Conservation (phyloP, 2,797 vertebrate species). For the Lacerta bilineata region DNA sequence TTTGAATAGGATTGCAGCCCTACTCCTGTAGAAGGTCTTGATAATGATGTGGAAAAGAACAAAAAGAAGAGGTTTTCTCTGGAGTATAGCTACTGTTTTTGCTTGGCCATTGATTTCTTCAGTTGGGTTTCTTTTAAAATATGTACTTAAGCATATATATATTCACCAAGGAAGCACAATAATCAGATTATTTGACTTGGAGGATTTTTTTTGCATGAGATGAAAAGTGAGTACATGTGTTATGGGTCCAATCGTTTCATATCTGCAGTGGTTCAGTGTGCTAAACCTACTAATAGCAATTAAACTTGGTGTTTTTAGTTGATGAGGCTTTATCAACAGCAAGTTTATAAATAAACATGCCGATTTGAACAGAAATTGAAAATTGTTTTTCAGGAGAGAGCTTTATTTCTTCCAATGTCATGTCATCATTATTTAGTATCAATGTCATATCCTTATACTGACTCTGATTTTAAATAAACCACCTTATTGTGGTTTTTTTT, state of each 20-base stretch:
- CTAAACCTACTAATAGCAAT: slow-evolving; percentile 2
- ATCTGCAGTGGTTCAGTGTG: background rate
- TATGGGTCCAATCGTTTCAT: background rate
- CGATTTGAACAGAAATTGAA: slow-evolving; percentile 21
- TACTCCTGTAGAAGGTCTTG: background rate
- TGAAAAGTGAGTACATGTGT: background rate
- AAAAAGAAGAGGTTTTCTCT: background rate
- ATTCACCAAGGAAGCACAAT: background rate
- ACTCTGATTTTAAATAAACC: slow-evolving; percentile 50
- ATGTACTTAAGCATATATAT: background rate
- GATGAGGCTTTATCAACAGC: background rate
- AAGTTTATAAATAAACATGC: background rate
- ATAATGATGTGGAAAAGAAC: background rate
- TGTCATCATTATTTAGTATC: slow-evolving; percentile 52
- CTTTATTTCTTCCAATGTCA: background rate
- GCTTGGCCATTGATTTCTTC: background rate
- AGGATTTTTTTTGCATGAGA: background rate
- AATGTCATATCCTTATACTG: slow-evolving; percentile 42
- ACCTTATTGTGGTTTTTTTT: slow-evolving; percentile 44
- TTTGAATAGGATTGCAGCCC: background rate
- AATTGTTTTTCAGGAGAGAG: slow-evolving; percentile 24
- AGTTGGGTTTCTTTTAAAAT: background rate
- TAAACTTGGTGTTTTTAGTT: background rate
- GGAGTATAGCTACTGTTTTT: background rate
- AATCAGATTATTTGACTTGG: background rate